Conservation (phyloP, 2,888 invertebrate genomes). For the Teinopalpus imperialis region DNA sequence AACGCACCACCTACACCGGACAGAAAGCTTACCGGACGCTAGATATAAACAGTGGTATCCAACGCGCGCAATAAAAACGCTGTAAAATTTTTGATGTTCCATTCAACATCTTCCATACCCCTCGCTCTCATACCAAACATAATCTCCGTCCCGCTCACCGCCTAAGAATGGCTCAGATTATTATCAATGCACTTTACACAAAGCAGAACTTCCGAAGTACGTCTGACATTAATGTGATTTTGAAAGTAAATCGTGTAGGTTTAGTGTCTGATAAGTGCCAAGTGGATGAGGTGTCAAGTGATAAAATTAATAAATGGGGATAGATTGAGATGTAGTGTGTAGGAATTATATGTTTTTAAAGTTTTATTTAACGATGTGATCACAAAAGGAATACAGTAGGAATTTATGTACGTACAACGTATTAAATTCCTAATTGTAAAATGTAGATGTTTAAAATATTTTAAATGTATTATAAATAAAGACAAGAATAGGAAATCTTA, state of each 20-base stretch:
- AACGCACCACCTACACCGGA: constrained; percentile 46
- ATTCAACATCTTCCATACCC: constrained; percentile 58
- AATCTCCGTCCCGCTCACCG: constrained; percentile 45
- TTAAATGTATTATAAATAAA: too few species aligned
- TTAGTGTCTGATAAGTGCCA: constrained; percentile 67
- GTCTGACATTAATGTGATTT: constrained; percentile 77
- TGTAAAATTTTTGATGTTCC: constrained; percentile 82
- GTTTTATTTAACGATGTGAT: too few species aligned
- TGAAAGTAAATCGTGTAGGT: constrained; percentile 76
- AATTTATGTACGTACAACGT: too few species aligned
- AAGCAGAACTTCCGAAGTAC: constrained; percentile 73
- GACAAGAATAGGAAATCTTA: too few species aligned
- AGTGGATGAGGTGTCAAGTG: constrained; percentile 73
- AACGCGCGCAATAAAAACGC: constrained; percentile 76
- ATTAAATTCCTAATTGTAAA: too few species aligned
- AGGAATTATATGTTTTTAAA: too few species aligned
- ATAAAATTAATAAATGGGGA: constrained; percentile 72
- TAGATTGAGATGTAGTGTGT: too few species aligned
- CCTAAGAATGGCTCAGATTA: constrained; percentile 72
- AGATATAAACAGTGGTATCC: constrained; percentile 67
- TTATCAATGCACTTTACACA: constrained; percentile 82
- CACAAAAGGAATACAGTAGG: too few species aligned
- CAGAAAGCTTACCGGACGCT: constrained; percentile 62
- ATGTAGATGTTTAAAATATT: too few species aligned
- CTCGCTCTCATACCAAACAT: constrained; percentile 33